Percentiles rank a stretch among this genome's conserved stretches.
These are phyloP conservation scores for Ormyrus labotus DNA, from an alignment of 2,888 invertebrate species.

Conservation along the genomic window DNA sequence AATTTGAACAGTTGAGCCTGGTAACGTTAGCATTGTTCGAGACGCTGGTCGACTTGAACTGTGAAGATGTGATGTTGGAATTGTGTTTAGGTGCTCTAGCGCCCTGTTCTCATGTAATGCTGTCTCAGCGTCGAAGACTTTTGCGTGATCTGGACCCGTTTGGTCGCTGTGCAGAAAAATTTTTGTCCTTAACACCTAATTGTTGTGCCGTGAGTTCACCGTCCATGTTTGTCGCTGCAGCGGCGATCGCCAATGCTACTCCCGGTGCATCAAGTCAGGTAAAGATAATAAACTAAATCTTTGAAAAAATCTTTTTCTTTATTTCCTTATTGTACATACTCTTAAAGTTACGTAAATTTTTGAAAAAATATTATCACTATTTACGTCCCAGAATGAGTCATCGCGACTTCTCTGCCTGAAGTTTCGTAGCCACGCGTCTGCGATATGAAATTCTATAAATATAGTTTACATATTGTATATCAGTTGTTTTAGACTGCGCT, in stretches of 20 bases:
- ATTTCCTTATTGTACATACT: too few relatives aligned
- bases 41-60: conserved; percentile 92
- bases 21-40: conserved; percentile 94
- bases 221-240: conserved; percentile 61
- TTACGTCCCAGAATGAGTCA: too few relatives aligned
- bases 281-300: too few relatives aligned
- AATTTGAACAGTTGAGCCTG: conserved; percentile 82
- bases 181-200: conserved; percentile 84
- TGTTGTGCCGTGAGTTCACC: conserved; percentile 75
- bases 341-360: too few relatives aligned
- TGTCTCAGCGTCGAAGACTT: conserved; percentile 85
- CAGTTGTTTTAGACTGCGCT: too few relatives aligned
- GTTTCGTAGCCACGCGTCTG: too few relatives aligned
- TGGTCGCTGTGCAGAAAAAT: conserved; percentile 85
- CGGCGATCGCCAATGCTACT: conserved; percentile 32
- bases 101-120: conserved; percentile 88
- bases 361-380: too few relatives aligned
- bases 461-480: too few relatives aligned
- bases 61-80: conserved; percentile 97
- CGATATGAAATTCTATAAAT: too few relatives aligned
- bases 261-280: neutral
- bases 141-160: conserved; percentile 85
- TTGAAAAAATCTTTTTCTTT: too few relatives aligned
- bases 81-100: conserved; percentile 90
- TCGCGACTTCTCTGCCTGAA: too few relatives aligned